Evolutionary conservation across 2,888 invertebrate genomes (phyloP).

Genomic region (Spicauda simplicius): DNA sequence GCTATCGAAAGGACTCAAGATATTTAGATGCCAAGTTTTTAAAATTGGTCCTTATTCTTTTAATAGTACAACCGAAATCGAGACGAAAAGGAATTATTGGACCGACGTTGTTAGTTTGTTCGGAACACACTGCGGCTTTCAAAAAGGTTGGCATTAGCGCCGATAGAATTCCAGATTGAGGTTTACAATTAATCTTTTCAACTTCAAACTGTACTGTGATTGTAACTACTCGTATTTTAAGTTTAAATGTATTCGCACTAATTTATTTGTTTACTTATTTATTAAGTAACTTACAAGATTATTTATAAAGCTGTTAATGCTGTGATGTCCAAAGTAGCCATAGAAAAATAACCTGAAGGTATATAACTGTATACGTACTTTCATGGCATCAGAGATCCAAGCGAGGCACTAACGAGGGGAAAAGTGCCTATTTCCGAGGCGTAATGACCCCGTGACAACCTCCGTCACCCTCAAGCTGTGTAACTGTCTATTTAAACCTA

Average conservation of each 20-base stretch:
- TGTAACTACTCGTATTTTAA: background rate
- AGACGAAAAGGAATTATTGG: slow-evolving; percentile 2
- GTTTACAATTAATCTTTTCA: slow-evolving; percentile 25
- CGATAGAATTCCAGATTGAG: slow-evolving; percentile 49
- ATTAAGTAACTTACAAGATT: too few relatives aligned
- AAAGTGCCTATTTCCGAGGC: slow-evolving; percentile 83
- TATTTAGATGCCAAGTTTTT: slow-evolving; percentile 47
- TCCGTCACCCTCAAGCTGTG: slow-evolving; percentile 48
- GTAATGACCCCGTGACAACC: slow-evolving; percentile 79
- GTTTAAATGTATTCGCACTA: too few relatives aligned
- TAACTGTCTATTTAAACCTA: slow-evolving; percentile 37
- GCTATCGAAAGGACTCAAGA: slow-evolving; percentile 56
- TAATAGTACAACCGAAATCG: slow-evolving; percentile 48
- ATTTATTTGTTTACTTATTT: too few relatives aligned
- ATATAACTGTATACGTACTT: slow-evolving; percentile 40
- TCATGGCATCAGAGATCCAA: slow-evolving; percentile 58
- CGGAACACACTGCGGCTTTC: slow-evolving; percentile 60
- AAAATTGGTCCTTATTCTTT: slow-evolving; percentile 49
- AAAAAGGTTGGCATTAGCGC: slow-evolving; percentile 56
- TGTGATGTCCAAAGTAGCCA: too few relatives aligned
- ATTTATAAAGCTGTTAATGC: too few relatives aligned
- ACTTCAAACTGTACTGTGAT: slow-evolving; percentile 9
- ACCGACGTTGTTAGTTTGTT: slow-evolving; percentile 50
- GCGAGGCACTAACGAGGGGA: slow-evolving; percentile 80
- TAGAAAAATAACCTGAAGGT: slow-evolving; percentile 17